Evolutionary conservation across 2,797 vertebrate genomes (phyloP), one percentile per base, ranked within the genome.

Genomic region (Tadarida brasiliensis): DNA sequence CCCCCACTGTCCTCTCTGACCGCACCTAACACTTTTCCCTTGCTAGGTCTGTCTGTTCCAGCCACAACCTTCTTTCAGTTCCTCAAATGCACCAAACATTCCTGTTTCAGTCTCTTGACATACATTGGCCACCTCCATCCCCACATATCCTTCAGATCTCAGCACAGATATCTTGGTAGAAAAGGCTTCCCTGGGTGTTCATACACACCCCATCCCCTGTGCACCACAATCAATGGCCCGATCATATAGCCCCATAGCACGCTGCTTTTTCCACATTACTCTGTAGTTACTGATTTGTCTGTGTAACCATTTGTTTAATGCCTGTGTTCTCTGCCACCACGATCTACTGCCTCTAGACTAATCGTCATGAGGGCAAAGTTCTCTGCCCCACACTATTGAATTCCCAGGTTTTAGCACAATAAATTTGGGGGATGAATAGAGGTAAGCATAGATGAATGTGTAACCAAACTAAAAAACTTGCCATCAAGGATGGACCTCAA

Each of bases 21-120:
- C 14, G 0, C 77, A 35, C 28, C 35, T 65, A 30, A 57, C 9
- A 67, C 57, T 71, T 94, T 83, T 89, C 49, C 24, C 54, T 71
- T 44, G 16, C 17, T 51, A 16, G 47, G 7, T 33, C 61, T 56
- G 35, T 85, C 33, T 47, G 56, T 22, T 80, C 28, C 22, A 56
- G 74, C 33, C 71, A 57, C 2, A 77, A n/a, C 11, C 10, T 87
- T 74, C 24, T 88, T 90, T 80, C 44, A 63, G 61, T 93, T 96
- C 88, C 83, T 96, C 83, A 54, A 19, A 35, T 20, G 30, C 33
- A 63, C 39, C 49, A 59, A 77, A 85, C 24, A 74, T 85, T 96
- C 81, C 82, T 82, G 8, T 90, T 90, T 87, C 15, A 30, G 54
- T 22, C 0, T 51, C 63, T 73, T 84, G 12, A 47, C 28, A 3